A percentile compares a stretch with the other conserved stretches of the same genome.
These are phyloP conservation scores for Nowickia ferox DNA, from an alignment of 2,888 invertebrate species.

Conservation along the genomic window DNA sequence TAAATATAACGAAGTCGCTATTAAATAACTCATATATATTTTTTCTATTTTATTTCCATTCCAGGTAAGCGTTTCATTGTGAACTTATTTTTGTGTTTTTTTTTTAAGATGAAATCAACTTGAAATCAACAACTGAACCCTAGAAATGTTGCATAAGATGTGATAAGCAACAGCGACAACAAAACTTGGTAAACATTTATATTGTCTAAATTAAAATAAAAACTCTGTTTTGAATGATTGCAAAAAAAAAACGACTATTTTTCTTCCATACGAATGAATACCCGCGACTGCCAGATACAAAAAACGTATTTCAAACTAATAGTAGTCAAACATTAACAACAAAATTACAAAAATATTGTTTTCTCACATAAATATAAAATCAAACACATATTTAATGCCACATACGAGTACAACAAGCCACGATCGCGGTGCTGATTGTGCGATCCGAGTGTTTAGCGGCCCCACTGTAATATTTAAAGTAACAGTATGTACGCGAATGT, in stretches of 20 bases:
- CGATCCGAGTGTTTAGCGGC: slow-evolving; percentile 11
- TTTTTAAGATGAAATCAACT: too few species aligned
- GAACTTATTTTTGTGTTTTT: background rate
- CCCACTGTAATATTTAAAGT: slow-evolving; percentile 32
- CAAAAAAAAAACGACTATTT: slow-evolving; percentile 18
- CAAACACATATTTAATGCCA: slow-evolving; percentile 35
- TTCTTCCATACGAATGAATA: slow-evolving; percentile 6
- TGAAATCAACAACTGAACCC: slow-evolving; percentile 46
- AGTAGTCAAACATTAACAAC: slow-evolving; percentile 9
- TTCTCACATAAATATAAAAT: slow-evolving; percentile 63
- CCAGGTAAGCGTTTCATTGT: slow-evolving; percentile 54
- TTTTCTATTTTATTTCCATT: slow-evolving; percentile 33
- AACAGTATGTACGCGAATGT: background rate
- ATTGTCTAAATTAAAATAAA: background rate
- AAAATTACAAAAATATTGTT: slow-evolving; percentile 25
- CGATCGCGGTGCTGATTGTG: slow-evolving; percentile 5
- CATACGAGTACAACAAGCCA: background rate
- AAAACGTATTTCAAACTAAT: background rate
- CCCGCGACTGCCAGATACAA: background rate
- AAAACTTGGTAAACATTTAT: background rate
- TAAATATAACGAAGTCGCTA: background rate
- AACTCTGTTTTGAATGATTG: slow-evolving; percentile 29
- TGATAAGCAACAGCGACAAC: slow-evolving; percentile 23
- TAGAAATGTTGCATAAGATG: slow-evolving; percentile 53
- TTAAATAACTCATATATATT: background rate